These are phyloP conservation scores for Polietes domitor DNA, from an alignment of 2,888 invertebrate genomes.

Conservation along the genomic window DNA sequence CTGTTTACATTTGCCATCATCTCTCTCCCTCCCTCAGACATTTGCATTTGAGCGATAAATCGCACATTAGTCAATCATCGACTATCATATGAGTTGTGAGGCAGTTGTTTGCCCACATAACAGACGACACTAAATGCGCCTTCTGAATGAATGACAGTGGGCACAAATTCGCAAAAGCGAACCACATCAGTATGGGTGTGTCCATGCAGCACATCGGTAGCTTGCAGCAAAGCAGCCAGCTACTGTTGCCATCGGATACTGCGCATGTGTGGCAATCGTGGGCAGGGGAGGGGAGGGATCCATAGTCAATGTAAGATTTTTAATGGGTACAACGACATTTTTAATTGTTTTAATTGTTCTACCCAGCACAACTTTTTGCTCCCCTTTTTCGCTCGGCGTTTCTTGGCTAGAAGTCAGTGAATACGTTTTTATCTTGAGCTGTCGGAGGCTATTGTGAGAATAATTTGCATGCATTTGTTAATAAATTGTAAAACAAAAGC, in stretches of 20 bases:
- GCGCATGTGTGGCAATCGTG: too few species aligned
- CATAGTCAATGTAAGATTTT: too few species aligned
- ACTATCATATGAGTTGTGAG: background rate
- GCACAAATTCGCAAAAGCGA: background rate
- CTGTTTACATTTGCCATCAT: too few species aligned
- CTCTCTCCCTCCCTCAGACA: background rate
- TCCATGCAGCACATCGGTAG: background rate
- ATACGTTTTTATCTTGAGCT: slow-evolving; percentile 47
- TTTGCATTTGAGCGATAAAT: background rate
- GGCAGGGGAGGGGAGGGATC: too few species aligned
- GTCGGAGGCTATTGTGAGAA: background rate
- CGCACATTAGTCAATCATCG: slow-evolving; percentile 1
- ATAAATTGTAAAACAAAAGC: slow-evolving; percentile 39
- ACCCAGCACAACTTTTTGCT: slow-evolving; percentile 6
- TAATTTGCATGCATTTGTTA: slow-evolving; percentile 41
- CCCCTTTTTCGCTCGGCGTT: slow-evolving; percentile 6
- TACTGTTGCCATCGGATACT: background rate
- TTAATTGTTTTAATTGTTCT: slow-evolving; percentile 50
- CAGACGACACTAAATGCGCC: slow-evolving; percentile 29
- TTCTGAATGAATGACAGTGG: slow-evolving; percentile 48
- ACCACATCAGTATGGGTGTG: background rate
- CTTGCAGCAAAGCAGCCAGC: background rate
- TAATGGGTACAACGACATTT: background rate
- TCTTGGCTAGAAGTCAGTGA: slow-evolving; percentile 36
- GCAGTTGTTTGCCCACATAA: slow-evolving; percentile 32